These are phyloP conservation scores for Sycophila texana DNA, from an alignment of 2,888 invertebrate genomes.

Conservation along the genomic window DNA sequence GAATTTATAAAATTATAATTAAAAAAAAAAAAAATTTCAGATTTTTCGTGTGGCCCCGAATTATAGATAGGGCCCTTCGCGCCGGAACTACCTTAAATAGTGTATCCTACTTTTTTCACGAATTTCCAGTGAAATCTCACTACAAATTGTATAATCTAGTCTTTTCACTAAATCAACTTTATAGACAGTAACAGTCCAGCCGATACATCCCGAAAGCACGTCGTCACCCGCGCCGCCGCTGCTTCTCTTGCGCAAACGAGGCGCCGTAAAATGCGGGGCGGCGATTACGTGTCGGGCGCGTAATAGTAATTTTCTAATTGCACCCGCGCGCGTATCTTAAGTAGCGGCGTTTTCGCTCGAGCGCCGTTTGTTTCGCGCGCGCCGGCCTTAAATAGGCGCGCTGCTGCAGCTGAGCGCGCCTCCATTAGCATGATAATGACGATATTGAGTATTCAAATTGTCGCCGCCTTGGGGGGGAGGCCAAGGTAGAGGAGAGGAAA, in stretches of 20 bases:
- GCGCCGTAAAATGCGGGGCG: background rate
- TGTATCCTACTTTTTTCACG: too few relatives aligned
- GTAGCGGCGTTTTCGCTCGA: constrained; percentile 24
- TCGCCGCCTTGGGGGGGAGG: constrained; percentile 16
- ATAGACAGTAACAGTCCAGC: background rate
- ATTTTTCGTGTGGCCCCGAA: too few relatives aligned
- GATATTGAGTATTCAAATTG: constrained; percentile 43
- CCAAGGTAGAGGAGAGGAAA: background rate
- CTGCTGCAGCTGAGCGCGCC: background rate
- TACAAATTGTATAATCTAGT: too few relatives aligned
- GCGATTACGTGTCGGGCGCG: constrained; percentile 24
- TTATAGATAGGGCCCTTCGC: too few relatives aligned
- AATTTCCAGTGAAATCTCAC: too few relatives aligned
- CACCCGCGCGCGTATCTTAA: constrained; percentile 1
- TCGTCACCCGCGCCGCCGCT: background rate
- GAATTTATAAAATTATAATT: too few relatives aligned
- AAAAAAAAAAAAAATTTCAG: too few relatives aligned
- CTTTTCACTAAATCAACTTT: too few relatives aligned
- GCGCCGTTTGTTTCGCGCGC: background rate
- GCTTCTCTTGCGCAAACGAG: constrained; percentile 30
- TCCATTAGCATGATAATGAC: constrained; percentile 50
- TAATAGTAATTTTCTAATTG: constrained; percentile 31
- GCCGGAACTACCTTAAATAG: too few relatives aligned
- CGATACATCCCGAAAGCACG: background rate
- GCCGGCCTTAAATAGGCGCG: constrained; percentile 35